phyloP scores from a whole-genome alignment of 2,797 vertebrate species.

The Erethizon dorsatum region DNA sequence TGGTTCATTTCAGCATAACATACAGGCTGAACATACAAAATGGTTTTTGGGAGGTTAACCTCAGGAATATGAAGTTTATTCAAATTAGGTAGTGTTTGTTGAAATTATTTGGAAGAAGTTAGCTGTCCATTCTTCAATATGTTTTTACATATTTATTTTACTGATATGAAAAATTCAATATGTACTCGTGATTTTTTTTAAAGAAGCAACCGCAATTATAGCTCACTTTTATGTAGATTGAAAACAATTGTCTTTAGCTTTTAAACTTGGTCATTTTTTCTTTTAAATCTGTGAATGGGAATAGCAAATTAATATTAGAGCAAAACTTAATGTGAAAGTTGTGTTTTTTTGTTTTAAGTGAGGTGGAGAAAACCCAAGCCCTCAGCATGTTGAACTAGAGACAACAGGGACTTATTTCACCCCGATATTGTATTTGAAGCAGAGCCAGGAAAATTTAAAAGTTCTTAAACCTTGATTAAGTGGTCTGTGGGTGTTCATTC shows the following conservation, averaged over 20 bases:
- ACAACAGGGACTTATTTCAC: constrained; percentile 78
- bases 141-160: constrained; percentile 82
- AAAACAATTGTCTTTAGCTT: constrained; percentile 83
- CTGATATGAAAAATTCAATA: constrained; percentile 78
- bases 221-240: constrained; percentile 80
- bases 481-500: constrained; percentile 86
- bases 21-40: constrained; percentile 78
- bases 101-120: constrained; percentile 81
- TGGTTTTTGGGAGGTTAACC: constrained; percentile 84
- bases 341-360: constrained; percentile 75
- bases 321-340: constrained; percentile 81
- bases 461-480: constrained; percentile 85
- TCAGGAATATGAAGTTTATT: constrained; percentile 82
- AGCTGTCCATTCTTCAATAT: constrained; percentile 77
- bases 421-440: constrained; percentile 86
- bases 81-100: constrained; percentile 83
- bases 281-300: constrained; percentile 86
- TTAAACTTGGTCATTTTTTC: constrained; percentile 86
- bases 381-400: constrained; percentile 81
- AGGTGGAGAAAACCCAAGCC: constrained; percentile 77
- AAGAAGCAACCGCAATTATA: constrained; percentile 79
- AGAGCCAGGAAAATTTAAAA: constrained; percentile 88
- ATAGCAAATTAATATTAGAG: constrained; percentile 82
- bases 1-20: constrained; percentile 83
- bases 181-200: constrained; percentile 85